Evolutionary conservation across 2,797 vertebrate species (phyloP).

Genomic region (Molossus molossus): DNA sequence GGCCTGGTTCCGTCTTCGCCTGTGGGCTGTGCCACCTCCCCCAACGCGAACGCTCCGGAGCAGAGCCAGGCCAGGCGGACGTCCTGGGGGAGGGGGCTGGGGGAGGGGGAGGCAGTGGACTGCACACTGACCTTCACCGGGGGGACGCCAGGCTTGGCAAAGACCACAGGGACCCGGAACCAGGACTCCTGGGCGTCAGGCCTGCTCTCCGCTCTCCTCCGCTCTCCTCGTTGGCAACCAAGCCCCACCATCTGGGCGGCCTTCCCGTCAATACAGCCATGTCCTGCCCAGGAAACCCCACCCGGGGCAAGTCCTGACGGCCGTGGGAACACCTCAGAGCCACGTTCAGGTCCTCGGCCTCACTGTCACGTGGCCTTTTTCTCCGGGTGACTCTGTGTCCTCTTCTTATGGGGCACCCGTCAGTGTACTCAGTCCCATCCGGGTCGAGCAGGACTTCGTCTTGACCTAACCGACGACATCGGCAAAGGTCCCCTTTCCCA

Average conservation of each 20-base stretch:
- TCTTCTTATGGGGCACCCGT: background rate
- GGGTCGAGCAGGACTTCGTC: background rate
- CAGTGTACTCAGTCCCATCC: background rate
- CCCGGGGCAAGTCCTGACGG: too few species aligned
- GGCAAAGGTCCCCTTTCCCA: background rate
- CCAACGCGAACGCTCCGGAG: fast-evolving
- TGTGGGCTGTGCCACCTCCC: fast-evolving
- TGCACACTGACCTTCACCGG: fast-evolving
- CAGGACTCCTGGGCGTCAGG: background rate
- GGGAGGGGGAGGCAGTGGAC: background rate
- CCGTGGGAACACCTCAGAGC: too few species aligned
- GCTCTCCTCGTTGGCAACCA: fast-evolving
- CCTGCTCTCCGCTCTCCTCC: fast-evolving
- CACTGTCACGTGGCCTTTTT: fast-evolving
- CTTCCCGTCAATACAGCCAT: too few species aligned
- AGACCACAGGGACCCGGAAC: fast-evolving
- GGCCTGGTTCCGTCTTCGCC: background rate
- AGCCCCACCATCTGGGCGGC: fast-evolving
- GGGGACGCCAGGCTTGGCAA: fast-evolving
- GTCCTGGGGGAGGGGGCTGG: fast-evolving
- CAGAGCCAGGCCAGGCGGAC: fast-evolving
- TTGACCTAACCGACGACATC: background rate
- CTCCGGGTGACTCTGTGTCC: too few species aligned
- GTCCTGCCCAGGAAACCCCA: too few species aligned
- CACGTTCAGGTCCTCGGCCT: background rate